Conservation (phyloP, 2,888 invertebrate species). For the Argynnis bischoffii region DNA sequence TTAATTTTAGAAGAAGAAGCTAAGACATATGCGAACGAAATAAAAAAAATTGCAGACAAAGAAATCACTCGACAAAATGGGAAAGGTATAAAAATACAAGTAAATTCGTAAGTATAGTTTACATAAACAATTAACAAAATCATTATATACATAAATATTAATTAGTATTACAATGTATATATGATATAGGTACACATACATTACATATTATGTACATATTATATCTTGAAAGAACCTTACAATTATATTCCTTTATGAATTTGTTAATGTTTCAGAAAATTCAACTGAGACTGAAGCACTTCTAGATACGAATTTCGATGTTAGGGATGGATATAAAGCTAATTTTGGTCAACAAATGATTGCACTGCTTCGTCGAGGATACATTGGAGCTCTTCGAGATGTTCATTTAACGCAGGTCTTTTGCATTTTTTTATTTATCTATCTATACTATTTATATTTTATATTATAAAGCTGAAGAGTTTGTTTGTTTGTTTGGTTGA, state of each 20-base stretch:
- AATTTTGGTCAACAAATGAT: constrained; percentile 58
- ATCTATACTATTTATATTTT: too few relatives aligned
- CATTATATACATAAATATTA: too few relatives aligned
- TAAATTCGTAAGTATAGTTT: too few relatives aligned
- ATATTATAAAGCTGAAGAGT: too few relatives aligned
- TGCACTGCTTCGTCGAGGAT: constrained; percentile 66
- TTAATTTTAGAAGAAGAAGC: constrained; percentile 66
- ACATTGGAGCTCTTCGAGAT: constrained; percentile 64
- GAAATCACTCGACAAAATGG: constrained; percentile 54
- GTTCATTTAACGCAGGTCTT: constrained; percentile 71
- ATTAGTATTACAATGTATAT: too few relatives aligned
- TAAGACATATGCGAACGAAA: constrained; percentile 65
- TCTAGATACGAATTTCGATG: constrained; percentile 49
- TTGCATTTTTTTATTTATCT: neutral
- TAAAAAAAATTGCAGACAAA: constrained; percentile 65
- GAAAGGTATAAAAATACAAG: constrained; percentile 52
- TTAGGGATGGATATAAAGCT: constrained; percentile 53
- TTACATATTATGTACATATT: too few relatives aligned
- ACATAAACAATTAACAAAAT: too few relatives aligned
- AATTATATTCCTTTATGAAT: too few relatives aligned
- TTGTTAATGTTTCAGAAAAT: constrained; percentile 45
- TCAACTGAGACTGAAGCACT: constrained; percentile 65
- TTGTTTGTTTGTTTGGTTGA: too few relatives aligned
- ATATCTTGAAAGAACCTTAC: too few relatives aligned
- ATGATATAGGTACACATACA: too few relatives aligned